phyloP scores from a whole-genome alignment of 1,140 invertebrate species.

The Bombus soroeensis region DNA sequence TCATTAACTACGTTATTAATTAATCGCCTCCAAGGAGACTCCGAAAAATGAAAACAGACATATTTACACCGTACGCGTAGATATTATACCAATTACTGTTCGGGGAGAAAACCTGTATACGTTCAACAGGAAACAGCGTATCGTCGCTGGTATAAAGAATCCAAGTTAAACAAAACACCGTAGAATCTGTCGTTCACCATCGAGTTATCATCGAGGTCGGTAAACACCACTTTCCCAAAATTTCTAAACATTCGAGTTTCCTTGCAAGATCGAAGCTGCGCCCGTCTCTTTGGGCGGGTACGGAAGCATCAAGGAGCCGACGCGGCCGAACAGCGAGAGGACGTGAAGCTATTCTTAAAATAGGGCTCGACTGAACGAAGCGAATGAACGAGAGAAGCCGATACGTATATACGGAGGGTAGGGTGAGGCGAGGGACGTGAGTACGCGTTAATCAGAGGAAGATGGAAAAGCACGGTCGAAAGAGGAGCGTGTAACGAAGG shows the following conservation, averaged over 20 bases:
- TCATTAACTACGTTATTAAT: background rate
- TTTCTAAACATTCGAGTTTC: background rate
- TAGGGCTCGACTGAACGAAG: slow-evolving; percentile 66
- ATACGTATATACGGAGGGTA: slow-evolving; percentile 31
- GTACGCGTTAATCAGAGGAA: slow-evolving; percentile 12
- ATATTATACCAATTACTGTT: background rate
- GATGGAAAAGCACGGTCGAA: slow-evolving; percentile 6
- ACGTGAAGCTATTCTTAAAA: slow-evolving; percentile 71
- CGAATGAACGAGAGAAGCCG: slow-evolving; percentile 54
- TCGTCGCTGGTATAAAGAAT: background rate
- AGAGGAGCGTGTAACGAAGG: slow-evolving; percentile 40
- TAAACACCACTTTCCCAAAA: background rate
- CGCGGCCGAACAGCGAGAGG: slow-evolving; percentile 49
- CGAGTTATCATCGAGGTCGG: background rate
- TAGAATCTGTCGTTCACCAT: background rate
- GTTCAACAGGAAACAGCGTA: background rate
- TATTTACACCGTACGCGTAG: fast-evolving
- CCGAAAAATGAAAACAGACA: no score
- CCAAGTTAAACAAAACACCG: no score
- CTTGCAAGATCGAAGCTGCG: background rate
- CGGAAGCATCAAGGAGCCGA: slow-evolving; percentile 39
- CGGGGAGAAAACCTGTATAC: background rate
- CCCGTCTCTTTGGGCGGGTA: background rate
- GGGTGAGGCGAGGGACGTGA: background rate
- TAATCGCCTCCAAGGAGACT: background rate